Percentiles rank a stretch among this genome's conserved stretches.
Evolutionary conservation across 1,140 invertebrate species (phyloP).

Genomic region (Schmidtea mediterranea): DNA sequence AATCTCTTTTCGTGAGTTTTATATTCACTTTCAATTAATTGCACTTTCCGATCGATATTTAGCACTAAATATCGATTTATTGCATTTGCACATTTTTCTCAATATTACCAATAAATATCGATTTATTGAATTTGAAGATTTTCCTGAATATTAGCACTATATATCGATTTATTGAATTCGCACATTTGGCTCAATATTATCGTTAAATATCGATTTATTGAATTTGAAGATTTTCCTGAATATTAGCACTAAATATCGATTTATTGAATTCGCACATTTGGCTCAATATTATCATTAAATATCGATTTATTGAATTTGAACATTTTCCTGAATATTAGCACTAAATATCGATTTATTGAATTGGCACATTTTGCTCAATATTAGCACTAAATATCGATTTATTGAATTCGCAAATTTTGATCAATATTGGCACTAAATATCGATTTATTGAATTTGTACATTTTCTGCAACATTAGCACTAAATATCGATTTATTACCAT

Average conservation of each 20-base stretch:
- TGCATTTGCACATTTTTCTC: background rate
- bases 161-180: background rate
- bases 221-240: background rate
- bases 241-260: background rate
- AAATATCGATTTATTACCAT: background rate
- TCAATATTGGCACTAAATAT: conserved; percentile 4
- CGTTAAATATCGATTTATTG: conserved; percentile 5
- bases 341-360: background rate
- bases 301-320: background rate
- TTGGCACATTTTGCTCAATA: background rate
- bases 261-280: background rate
- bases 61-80: background rate
- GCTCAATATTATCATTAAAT: conserved; percentile 4
- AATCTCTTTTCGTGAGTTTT: conserved; percentile 32
- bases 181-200: background rate
- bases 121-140: background rate
- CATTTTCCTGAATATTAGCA: background rate
- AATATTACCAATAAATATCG: background rate
- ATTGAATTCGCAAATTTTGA: background rate
- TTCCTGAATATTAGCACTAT: background rate
- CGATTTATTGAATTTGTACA: background rate
- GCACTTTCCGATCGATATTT: too few species aligned
- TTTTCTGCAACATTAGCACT: background rate
- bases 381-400: conserved; percentile 6
- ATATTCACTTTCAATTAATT: background rate